Base-by-base conservation (phyloP, 2,797 vertebrate species). In the Lacerta bilineata region DNA sequence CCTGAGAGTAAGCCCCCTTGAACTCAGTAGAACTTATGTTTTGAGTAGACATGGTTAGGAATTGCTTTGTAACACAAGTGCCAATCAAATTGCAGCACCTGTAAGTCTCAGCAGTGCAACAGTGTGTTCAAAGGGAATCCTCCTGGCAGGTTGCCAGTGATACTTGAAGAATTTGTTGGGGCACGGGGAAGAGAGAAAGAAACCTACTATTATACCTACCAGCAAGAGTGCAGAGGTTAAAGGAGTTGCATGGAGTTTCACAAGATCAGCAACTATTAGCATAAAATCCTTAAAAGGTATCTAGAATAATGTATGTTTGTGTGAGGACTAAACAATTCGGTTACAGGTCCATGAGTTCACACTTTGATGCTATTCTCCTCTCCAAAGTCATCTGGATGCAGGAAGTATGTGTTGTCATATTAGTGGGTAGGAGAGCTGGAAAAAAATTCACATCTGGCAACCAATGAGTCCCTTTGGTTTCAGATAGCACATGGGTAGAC, bases 201-300 rank as follows among this genome's bases (percentile, higher is more conserved):
- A 55, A 55, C 50, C 50, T 69, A 71, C 41, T 46, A 71, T 36
- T 72, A 55, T 84, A 84, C 55, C 55, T 72, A n/a, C 46, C 29
- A 80, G 66, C 46, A 69, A 59, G 68, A 86, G 68, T 66, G 23
- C 23, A 79, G 80, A 86, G 66, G 66, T 46, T 83, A 71, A 71
- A 71, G 17, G 27, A 72, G n/a, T 20, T 50, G 66, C 66, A n/a
- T 43, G 71, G 50, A 55, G 50, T 55, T 55, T 59, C 66, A 72
- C 29, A 83, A 23, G 81, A 33, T 33, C 29, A 83, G 17, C 41
- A 46, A 69, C n/a, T 41, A 83, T 33, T 43, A 83, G 3, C 18
- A 41, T 8, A 39, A 80, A 66, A 25, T 18, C 13, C 46, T 80
- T 41, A 43, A 76, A 76, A 76, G 27, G 75, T 55, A 55, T 55